Evolutionary conservation across 2,113 vertebrate species (phyloP), one percentile per base, ranked within the genome.

Genomic region (Synchiropus splendidus): DNA sequence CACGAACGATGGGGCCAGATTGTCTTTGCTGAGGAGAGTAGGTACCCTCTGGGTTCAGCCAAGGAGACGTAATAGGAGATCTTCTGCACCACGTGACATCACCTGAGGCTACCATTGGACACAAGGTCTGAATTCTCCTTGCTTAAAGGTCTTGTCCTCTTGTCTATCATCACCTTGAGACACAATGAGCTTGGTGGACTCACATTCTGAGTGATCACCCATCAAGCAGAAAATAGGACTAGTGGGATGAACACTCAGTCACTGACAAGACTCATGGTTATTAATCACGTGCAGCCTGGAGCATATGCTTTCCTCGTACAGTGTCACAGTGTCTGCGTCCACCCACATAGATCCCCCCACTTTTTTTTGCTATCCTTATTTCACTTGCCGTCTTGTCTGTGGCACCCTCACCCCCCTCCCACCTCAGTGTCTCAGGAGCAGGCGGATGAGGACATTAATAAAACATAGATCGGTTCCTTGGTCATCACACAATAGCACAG

Each of bases 381-480:
- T 63, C 16, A 39, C 48, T 54, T 37, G 9, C 11, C 9, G 35
- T 42, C 16, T 43, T 45, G 27, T 58, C 51, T 53, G 33, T 53
- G 9, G 8, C 32, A 18, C 4, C 10, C 47, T 36, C 44, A 45
- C 6, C 15, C 34, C 18, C 5, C 12, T 35, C 61, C 67, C 69
- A 78, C 75, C n/a, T n/a, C n/a, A n/a, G n/a, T n/a, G n/a, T n/a
- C n/a, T n/a, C 69, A 54, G 73, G 63, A 62, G 51, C 33, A 61
- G 45, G 61, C 53, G 52, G 62, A 65, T 70, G 58, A 73, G 69
- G 58, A 70, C 70, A 80, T 75, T 71, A 77, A 80, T 80, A 74
- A 79, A 72, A 69, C 47, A 77, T 33, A 46, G 61, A 54, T 51
- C 38, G 37, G 34, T 18, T 41, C 36, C 34, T 52, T 47, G 55